phyloP scores from a whole-genome alignment of 2,888 invertebrate species.

The Microchrysa polita region DNA sequence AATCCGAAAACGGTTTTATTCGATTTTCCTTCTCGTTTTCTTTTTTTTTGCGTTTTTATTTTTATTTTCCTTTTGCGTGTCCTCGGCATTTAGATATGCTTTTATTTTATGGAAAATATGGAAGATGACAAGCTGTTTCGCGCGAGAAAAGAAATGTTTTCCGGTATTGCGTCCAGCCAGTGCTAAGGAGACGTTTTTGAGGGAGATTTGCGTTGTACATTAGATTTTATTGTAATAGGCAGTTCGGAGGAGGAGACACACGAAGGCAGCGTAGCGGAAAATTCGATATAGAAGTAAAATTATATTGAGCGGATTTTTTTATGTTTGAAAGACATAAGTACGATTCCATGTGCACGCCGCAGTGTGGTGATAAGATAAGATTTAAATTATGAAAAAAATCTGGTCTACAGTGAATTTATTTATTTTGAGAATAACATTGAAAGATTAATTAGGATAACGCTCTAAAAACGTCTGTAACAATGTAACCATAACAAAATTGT shows the following conservation, averaged over 20 bases:
- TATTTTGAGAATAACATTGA: too few species aligned
- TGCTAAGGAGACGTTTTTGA: neutral
- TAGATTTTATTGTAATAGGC: slow-evolving; percentile 29
- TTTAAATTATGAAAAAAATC: too few species aligned
- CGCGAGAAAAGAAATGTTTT: slow-evolving; percentile 3
- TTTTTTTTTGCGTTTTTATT: neutral
- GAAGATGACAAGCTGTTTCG: slow-evolving; percentile 34
- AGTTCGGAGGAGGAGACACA: neutral
- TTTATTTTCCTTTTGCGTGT: neutral
- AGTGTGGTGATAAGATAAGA: too few species aligned
- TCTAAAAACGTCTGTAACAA: too few species aligned
- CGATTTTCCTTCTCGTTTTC: neutral
- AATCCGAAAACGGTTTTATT: slow-evolving; percentile 36
- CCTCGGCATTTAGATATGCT: neutral
- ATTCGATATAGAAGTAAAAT: neutral
- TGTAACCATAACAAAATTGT: too few species aligned
- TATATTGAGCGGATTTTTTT: too few species aligned
- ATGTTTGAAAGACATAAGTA: too few species aligned
- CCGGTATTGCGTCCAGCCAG: neutral
- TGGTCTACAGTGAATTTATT: too few species aligned
- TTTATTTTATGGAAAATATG: slow-evolving; percentile 35
- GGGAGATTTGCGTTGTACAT: slow-evolving; percentile 17
- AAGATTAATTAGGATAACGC: too few species aligned
- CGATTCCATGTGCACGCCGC: too few species aligned
- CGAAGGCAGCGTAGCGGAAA: neutral